Percentiles rank a stretch among this genome's conserved stretches.
Conservation (phyloP, 2,113 vertebrate species). For the Myotis lucifugus region DNA sequence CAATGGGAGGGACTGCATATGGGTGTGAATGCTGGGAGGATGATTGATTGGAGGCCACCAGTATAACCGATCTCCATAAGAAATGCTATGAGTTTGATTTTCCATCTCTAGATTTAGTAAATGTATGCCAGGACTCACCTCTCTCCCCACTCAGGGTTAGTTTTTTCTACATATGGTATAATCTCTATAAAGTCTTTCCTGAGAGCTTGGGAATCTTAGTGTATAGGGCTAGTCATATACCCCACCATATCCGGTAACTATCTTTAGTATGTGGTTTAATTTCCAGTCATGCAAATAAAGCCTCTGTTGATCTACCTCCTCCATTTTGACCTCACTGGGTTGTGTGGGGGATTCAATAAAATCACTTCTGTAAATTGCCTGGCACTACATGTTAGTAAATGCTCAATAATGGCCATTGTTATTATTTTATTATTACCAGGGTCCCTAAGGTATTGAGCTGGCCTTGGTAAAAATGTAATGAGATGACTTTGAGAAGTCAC, state of each 20-base stretch:
- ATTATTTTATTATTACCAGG: conserved; percentile 52
- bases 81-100: conserved; percentile 25
- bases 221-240: background rate
- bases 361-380: conserved; percentile 20
- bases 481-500: conserved; percentile 42
- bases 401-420: conserved; percentile 30
- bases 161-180: background rate
- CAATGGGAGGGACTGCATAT: background rate
- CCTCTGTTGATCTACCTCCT: background rate
- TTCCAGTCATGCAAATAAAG: conserved; percentile 21
- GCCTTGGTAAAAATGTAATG: conserved; percentile 35
- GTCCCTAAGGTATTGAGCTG: background rate
- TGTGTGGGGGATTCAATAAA: conserved; percentile 33
- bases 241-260: background rate
- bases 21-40: background rate
- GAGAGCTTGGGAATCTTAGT: background rate
- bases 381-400: conserved; percentile 12
- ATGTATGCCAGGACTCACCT: background rate
- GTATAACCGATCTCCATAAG: background rate
- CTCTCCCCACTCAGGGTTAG: background rate
- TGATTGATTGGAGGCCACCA: background rate
- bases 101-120: background rate
- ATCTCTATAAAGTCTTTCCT: background rate
- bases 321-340: background rate
- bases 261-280: background rate